Evolutionary conservation across 1,140 invertebrate species (phyloP).

Genomic region (Heliconius nattereri): DNA sequence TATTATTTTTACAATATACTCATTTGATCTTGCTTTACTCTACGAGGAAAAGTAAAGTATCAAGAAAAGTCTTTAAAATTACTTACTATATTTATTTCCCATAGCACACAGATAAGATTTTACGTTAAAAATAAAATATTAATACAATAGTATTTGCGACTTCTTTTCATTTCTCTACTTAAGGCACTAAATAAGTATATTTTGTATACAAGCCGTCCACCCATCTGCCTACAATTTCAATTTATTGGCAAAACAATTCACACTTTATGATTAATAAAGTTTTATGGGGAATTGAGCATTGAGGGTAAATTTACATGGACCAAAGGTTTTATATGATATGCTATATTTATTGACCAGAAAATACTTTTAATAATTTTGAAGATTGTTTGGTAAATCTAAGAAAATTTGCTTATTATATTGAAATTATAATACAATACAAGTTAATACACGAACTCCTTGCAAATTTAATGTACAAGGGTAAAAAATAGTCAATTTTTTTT

Average conservation of each 20-base stretch:
- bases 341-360: neutral
- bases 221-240: conserved; percentile 13
- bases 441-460: too few species aligned
- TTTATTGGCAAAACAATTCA: conserved; percentile 19
- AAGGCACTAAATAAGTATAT: neutral
- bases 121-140: too few species aligned
- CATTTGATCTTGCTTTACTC: too few species aligned
- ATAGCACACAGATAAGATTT: too few species aligned
- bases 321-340: conserved; percentile 11
- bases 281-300: conserved; percentile 12
- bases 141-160: too few species aligned
- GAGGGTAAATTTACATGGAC: conserved; percentile 17
- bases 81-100: too few species aligned
- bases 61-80: too few species aligned
- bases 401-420: neutral
- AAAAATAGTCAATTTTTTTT: too few species aligned
- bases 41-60: too few species aligned
- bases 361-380: neutral
- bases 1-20: too few species aligned
- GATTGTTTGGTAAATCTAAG: neutral
- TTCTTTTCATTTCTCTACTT: neutral
- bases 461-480: too few species aligned
- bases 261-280: conserved; percentile 20
- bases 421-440: too few species aligned
- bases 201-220: neutral